Evolutionary conservation across 1,140 invertebrate genomes (phyloP), one percentile per base, ranked within the genome.

Genomic region (Samia ricini): DNA sequence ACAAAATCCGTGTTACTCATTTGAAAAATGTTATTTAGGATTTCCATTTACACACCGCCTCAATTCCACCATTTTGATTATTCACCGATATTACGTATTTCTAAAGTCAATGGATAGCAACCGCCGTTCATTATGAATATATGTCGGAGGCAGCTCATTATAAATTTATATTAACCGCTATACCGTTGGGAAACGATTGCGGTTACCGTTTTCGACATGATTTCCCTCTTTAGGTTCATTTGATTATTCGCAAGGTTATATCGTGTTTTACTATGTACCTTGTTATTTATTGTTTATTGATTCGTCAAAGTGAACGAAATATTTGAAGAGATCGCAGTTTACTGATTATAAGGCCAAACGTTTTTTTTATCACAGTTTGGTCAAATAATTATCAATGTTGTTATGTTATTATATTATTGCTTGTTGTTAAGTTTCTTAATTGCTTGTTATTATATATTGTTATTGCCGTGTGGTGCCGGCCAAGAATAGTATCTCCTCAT

Each of bases 1-100:
- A 66, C 60, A 56, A 62, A 72, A 71, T 67, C 64, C 68, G 63
- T 74, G 69, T 60, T 69, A 71, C 68, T 71, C 68, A 72, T 73
- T 59, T 74, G 64, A 79, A 71, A 77, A 72, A 65, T 42, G 59
- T 58, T 65, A 70, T 60, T 68, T 64, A 60, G 20, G 64, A 36
- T 58, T 57, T 55, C 21, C 36, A 21, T 49, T 23, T 64, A 12
- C 55, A 49, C 61, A 33, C 56, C 48, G 61, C 54, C 23, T 60
- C 56, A 61, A 63, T 66, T 62, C 36, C 21, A 24, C 54, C 33
- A 56, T 51, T 54, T 59, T 15, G 58, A 58, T 60, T 20, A 33
- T 18, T 29, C 36, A 48, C 23, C 61, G 59, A 61, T 22, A 22
- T 36, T 20, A 57, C 49, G 56, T 58, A 48, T 58, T 23, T 20